Conservation (phyloP, 2,113 vertebrate genomes). For the Climacteris rufus region DNA sequence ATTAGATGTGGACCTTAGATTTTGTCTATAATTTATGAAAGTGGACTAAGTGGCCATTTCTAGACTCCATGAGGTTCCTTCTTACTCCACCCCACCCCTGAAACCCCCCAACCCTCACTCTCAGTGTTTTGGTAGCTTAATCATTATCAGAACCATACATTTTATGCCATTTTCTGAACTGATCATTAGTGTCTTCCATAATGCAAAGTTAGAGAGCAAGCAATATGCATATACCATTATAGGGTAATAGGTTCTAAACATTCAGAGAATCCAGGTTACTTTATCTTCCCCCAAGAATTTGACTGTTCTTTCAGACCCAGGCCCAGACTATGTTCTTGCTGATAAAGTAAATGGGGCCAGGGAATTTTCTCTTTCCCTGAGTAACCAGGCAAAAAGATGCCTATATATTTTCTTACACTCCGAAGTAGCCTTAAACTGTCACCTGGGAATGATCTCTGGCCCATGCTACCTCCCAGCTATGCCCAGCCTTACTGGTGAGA, state of each 20-base stretch:
- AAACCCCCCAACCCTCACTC: fast-evolving
- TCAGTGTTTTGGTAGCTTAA: background rate
- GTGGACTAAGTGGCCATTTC: background rate
- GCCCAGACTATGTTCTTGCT: background rate
- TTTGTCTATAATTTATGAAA: background rate
- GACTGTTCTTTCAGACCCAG: background rate
- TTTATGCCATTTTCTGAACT: background rate
- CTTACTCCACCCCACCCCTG: background rate
- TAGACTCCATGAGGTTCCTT: background rate
- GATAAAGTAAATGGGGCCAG: background rate
- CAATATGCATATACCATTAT: background rate
- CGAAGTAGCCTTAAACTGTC: background rate
- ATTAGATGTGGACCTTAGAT: background rate
- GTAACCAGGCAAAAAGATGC: background rate
- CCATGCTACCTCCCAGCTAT: background rate
- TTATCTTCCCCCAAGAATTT: background rate
- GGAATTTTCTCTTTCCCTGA: background rate
- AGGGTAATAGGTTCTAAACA: background rate
- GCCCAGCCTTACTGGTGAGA: background rate
- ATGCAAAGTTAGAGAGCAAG: background rate
- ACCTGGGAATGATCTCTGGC: background rate
- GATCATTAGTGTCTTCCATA: background rate
- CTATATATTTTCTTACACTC: background rate
- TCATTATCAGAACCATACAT: background rate
- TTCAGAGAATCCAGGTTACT: background rate